Conservation (phyloP, 1,140 invertebrate genomes). For the Drosophila parabipectinata region DNA sequence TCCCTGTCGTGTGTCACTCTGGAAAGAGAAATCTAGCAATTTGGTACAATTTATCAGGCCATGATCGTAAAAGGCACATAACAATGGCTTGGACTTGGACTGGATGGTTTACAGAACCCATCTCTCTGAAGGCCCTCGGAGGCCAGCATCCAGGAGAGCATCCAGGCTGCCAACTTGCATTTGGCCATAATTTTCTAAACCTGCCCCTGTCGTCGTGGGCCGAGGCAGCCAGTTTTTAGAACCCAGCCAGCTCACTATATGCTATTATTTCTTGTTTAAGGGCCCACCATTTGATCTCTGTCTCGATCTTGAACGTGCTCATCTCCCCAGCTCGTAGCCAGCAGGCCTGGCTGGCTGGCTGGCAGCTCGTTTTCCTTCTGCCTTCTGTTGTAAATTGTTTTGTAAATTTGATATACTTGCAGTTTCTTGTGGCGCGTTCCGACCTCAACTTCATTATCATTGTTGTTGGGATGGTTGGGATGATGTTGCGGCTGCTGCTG, state of each 20-base stretch:
- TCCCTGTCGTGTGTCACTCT: conserved; percentile 24
- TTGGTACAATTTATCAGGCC: conserved; percentile 38
- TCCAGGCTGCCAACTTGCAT: conserved; percentile 54
- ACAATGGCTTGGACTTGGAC: conserved; percentile 12
- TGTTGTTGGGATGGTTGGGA: conserved; percentile 14
- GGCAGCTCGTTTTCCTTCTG: conserved; percentile 12
- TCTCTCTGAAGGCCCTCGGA: no score
- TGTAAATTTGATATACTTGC: conserved; percentile 83
- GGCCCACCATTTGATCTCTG: conserved; percentile 73
- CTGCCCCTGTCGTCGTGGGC: conserved; percentile 62
- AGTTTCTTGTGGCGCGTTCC: conserved; percentile 30
- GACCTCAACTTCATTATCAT: conserved; percentile 70
- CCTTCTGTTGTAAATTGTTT: conserved; percentile 80
- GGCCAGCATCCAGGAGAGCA: conserved; percentile 34
- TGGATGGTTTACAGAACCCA: background rate
- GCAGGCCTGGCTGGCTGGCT: conserved; percentile 1
- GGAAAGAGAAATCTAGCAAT: conserved; percentile 33
- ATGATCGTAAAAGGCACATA: conserved; percentile 29
- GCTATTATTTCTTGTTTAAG: conserved; percentile 22
- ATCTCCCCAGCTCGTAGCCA: conserved; percentile 49
- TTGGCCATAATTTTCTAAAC: conserved; percentile 70
- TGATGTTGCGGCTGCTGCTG: conserved; percentile 36
- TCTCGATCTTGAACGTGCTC: conserved; percentile 80
- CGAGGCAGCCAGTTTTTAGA: conserved; percentile 7
- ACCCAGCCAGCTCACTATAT: background rate